Evolutionary conservation across 1,140 invertebrate species (phyloP).

Genomic region (Drosophila sucinea): DNA sequence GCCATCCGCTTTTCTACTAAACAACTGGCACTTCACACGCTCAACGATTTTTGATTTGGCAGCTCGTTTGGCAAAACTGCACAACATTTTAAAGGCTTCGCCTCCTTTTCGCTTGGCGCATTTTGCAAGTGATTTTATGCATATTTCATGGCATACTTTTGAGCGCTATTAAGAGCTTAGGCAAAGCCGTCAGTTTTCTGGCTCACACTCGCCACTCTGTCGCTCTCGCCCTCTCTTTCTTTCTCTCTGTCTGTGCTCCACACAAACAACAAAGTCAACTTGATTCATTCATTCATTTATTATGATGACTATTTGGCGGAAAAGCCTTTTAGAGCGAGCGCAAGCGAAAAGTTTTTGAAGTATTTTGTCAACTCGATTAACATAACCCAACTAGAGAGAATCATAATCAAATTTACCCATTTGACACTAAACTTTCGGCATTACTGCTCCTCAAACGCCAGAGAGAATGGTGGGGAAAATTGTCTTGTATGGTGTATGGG

Average conservation of each 20-base stretch:
- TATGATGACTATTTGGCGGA: conserved; percentile 31
- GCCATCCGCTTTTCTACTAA: conserved; percentile 6
- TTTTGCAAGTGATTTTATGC: conserved; percentile 64
- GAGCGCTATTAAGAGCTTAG: conserved; percentile 37
- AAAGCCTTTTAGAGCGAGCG: conserved; percentile 44
- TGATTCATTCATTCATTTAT: conserved; percentile 33
- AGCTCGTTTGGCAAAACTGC: conserved; percentile 66
- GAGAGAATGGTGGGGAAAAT: neutral
- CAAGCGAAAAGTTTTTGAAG: conserved; percentile 71
- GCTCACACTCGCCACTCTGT: neutral
- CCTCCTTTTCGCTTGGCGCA: conserved; percentile 35
- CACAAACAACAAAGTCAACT: neutral
- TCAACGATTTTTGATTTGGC: conserved; percentile 71
- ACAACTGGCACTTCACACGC: conserved; percentile 62
- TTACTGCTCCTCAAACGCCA: neutral
- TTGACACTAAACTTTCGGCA: conserved; percentile 74
- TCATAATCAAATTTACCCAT: conserved; percentile 76
- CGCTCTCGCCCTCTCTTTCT: neutral
- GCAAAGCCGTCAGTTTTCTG: conserved; percentile 1
- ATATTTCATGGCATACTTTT: conserved; percentile 67
- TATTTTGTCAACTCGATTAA: conserved; percentile 75
- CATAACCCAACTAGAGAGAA: conserved; percentile 71
- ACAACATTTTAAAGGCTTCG: conserved; percentile 25
- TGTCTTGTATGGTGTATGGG: neutral
- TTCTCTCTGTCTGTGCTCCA: neutral